Percentiles rank a stretch among this genome's conserved stretches.
These are phyloP conservation scores for Scartelaos histophorus DNA, from an alignment of 2,113 vertebrate genomes.

Conservation along the genomic window DNA sequence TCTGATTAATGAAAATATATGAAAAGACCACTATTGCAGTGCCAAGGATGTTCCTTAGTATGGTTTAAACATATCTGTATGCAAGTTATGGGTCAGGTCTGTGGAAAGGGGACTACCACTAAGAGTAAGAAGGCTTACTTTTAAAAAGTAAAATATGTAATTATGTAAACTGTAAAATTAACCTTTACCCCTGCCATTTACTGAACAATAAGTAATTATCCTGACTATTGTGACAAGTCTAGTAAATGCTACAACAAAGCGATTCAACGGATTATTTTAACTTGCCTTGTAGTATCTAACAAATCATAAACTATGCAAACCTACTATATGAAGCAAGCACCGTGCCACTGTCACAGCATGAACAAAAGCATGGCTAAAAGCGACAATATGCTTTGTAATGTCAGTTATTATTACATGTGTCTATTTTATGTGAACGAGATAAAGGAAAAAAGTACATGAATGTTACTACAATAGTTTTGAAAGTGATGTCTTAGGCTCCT, in stretches of 20 bases:
- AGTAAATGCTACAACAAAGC: constrained; percentile 28
- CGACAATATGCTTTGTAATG: constrained; percentile 17
- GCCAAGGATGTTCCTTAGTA: too few relatives aligned
- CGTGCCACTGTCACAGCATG: constrained; percentile 43
- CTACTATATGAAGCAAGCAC: constrained; percentile 29
- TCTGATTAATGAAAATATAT: not conserved
- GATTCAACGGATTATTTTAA: constrained; percentile 19
- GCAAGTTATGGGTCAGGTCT: too few relatives aligned
- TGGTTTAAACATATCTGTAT: too few relatives aligned
- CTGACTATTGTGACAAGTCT: not conserved
- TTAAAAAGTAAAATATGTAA: too few relatives aligned
- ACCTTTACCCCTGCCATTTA: too few relatives aligned
- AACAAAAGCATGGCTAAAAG: constrained; percentile 46
- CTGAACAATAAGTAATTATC: not conserved
- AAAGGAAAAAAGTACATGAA: constrained; percentile 1
- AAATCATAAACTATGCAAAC: constrained; percentile 64
- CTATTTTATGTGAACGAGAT: not conserved
- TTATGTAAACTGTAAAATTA: too few relatives aligned
- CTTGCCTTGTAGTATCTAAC: not conserved
- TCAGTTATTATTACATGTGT: constrained; percentile 15
- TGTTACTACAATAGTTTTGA: not conserved
- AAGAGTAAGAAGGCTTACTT: too few relatives aligned
- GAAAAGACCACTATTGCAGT: not conserved
- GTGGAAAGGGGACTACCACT: too few relatives aligned
- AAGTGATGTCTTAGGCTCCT: constrained; percentile 6